Evolutionary conservation across 2,888 invertebrate species (phyloP), one percentile per base, ranked within the genome.

Genomic region (Hyles lineata): DNA sequence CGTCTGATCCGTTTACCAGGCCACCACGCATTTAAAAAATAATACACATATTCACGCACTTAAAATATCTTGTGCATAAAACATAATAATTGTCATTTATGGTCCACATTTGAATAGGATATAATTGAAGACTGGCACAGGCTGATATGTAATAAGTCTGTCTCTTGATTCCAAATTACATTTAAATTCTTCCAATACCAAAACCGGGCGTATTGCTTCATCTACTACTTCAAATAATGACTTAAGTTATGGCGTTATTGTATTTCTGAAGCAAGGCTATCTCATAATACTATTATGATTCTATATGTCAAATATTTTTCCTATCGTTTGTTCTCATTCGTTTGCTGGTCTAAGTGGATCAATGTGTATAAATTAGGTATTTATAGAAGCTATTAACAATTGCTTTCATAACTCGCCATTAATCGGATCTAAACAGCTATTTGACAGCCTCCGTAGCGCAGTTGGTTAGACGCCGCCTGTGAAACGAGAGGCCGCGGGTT

Each of bases 251-350:
- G 23, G 23, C 60, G 60, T 43, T 23, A 71, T 58, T 69, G 52
- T 75, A 78, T 77, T 72, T 79, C 75, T 55, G 35, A 74, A 76
- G 59, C 55, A 74, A 75, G 74, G 75, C 79, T 82, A 82, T 82
- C 82, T 81, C 69, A 23, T 74, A 77, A 78, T 73, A 74, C 70
- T 76, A 76, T 79, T 80, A 80, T 82, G 82, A 82, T 84, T 82
- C 81, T 79, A 84, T 67, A 23, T 67, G 29, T 70, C 74, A 76
- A 84, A 85, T 83, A 86, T 87, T 82, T 71, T 74, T 82, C 83
- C 83, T 85, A 83, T 84, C 58, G 32, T 50, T 50, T 50, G 21
- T 63, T 63, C 43, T 50, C 43, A 50, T 23, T 7, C 43, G 23
- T 21, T 21, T 63, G 21, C 63, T 11, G 43, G 43, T 32, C 63